Evolutionary conservation across 2,888 invertebrate genomes (phyloP).

Genomic region (Panzeria rudis): DNA sequence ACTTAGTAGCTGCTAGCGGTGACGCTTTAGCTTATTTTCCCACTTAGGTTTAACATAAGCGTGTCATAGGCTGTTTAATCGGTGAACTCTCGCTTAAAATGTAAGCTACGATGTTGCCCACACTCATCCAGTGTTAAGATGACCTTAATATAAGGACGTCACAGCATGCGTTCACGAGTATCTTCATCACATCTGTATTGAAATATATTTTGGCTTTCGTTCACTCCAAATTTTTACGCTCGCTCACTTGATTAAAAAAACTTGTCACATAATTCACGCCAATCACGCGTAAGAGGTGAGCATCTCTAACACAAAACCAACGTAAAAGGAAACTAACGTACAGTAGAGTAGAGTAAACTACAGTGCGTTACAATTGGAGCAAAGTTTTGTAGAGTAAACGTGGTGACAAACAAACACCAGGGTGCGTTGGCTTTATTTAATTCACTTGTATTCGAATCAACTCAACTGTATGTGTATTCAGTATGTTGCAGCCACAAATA

Average conservation of each 20-base stretch:
- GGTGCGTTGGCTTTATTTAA: conserved; percentile 60
- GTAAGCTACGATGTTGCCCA: no score
- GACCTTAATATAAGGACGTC: no score
- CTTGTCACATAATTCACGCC: neutral
- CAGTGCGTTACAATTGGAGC: conserved; percentile 16
- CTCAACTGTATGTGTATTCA: conserved; percentile 34
- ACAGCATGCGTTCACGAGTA: no score
- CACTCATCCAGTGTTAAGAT: no score
- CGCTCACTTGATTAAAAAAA: neutral
- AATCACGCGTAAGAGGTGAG: neutral
- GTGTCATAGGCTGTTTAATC: no score
- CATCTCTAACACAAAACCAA: conserved; percentile 11
- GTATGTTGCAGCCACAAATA: conserved; percentile 53
- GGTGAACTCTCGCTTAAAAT: no score
- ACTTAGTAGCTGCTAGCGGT: no score
- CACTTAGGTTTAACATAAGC: no score
- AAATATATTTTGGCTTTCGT: no score
- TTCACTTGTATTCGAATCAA: conserved; percentile 35
- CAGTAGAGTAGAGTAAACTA: conserved; percentile 37
- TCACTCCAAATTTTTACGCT: no score
- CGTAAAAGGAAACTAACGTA: conserved; percentile 46
- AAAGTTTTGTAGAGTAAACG: conserved; percentile 36
- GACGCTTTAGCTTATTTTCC: no score
- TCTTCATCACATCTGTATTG: no score
- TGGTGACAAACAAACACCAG: conserved; percentile 54